A percentile compares a stretch with the other conserved stretches of the same genome.
Evolutionary conservation across 2,888 invertebrate genomes (phyloP).

Genomic region (Craniophora ligustri): DNA sequence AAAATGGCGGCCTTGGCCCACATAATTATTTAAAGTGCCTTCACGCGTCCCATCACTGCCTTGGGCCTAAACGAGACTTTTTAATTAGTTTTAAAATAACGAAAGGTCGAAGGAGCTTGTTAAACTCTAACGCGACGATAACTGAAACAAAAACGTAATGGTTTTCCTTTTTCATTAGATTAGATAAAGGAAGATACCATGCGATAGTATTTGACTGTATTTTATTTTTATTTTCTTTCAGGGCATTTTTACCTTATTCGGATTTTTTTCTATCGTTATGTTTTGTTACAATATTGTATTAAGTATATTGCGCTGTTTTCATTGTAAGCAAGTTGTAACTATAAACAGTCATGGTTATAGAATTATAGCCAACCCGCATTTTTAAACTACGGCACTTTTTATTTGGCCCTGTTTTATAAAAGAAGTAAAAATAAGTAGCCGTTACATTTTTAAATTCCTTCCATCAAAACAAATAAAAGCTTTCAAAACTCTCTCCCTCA

Average conservation of each 20-base stretch:
- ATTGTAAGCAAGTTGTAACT: neutral
- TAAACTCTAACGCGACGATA: constrained; percentile 58
- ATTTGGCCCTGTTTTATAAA: too few relatives aligned
- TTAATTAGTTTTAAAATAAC: constrained; percentile 63
- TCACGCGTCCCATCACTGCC: constrained; percentile 49
- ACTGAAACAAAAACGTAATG: constrained; percentile 57
- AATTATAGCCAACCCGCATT: neutral
- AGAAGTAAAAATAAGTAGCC: too few relatives aligned
- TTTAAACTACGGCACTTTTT: too few relatives aligned
- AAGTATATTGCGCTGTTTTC: constrained; percentile 8
- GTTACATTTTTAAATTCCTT: neutral
- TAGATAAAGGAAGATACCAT: constrained; percentile 47
- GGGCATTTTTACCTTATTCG: constrained; percentile 33
- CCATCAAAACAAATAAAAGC: neutral
- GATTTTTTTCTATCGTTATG: constrained; percentile 13
- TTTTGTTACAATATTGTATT: too few relatives aligned
- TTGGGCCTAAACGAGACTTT: constrained; percentile 50
- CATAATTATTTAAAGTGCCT: constrained; percentile 41
- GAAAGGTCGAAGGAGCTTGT: constrained; percentile 58
- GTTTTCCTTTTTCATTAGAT: constrained; percentile 56
- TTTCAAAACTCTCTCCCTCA: neutral
- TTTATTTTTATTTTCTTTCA: constrained; percentile 41
- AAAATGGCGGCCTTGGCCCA: constrained; percentile 44
- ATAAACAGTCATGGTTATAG: neutral
- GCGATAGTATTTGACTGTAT: constrained; percentile 43